Conservation (phyloP, 2,797 vertebrate genomes). For the Eremophila alpestris region DNA sequence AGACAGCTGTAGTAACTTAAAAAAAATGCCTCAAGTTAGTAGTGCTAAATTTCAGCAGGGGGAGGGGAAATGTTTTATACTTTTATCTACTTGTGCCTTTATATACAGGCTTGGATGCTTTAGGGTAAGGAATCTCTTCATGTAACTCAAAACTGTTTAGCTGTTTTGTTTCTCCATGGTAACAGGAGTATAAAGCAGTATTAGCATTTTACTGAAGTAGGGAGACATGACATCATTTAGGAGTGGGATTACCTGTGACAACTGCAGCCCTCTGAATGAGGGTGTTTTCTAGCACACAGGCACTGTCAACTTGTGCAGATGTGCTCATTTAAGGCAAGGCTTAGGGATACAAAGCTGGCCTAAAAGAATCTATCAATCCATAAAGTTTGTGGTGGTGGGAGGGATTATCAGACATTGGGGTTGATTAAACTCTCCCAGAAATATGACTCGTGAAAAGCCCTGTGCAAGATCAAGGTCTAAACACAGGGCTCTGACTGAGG, state of each 20-base stretch:
- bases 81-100: neutral
- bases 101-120: neutral
- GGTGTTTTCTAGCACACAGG: neutral
- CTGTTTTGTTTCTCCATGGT: slow-evolving; percentile 57
- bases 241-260: neutral
- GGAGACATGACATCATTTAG: neutral
- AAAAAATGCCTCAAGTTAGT: neutral
- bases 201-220: neutral
- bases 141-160: slow-evolving; percentile 2
- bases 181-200: slow-evolving; percentile 12
- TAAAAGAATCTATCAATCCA: neutral
- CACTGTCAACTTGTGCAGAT: neutral
- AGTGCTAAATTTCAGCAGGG: neutral
- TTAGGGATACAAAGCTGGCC: neutral
- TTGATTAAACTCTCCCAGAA: neutral
- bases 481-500: neutral
- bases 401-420: neutral
- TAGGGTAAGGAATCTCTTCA: neutral
- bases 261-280: neutral
- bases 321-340: neutral
- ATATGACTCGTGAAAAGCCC: neutral
- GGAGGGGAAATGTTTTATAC: neutral
- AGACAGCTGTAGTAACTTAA: neutral
- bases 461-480: neutral
- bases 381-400: neutral